A percentile compares a stretch with the other conserved stretches of the same genome.
phyloP scores from a whole-genome alignment of 2,888 invertebrate species.

The Incurvaria masculella region DNA sequence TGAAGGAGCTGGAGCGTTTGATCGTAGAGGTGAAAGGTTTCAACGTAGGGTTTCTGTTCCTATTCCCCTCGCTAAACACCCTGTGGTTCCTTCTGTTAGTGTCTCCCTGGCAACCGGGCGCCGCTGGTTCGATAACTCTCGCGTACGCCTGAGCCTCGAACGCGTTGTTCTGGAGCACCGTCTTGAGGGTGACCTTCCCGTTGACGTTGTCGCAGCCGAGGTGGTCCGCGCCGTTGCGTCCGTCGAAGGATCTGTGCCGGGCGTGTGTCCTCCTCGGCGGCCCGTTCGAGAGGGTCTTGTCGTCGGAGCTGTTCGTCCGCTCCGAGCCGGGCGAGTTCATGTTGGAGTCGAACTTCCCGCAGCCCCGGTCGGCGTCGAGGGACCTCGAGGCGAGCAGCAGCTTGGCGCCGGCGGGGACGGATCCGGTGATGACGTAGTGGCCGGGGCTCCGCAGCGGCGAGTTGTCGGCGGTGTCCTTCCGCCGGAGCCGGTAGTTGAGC shows the following conservation, averaged over 20 bases:
- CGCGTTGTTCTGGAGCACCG: conserved; percentile 45
- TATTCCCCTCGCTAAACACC: conserved; percentile 28
- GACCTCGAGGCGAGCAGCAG: conserved; percentile 40
- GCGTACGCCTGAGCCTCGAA: conserved; percentile 31
- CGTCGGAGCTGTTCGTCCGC: conserved; percentile 46
- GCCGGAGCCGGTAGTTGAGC: conserved; percentile 42
- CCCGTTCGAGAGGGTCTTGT: conserved; percentile 42
- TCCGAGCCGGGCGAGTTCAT: conserved; percentile 48
- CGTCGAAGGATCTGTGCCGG: conserved; percentile 53
- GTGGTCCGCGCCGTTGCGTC: conserved; percentile 34
- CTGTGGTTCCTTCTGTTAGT: conserved; percentile 27
- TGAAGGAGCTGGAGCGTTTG: conserved; percentile 66
- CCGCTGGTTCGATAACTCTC: conserved; percentile 36
- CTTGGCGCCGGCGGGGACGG: conserved; percentile 36
- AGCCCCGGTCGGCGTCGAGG: conserved; percentile 31
- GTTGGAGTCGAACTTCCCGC: conserved; percentile 30
- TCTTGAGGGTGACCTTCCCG: conserved; percentile 33
- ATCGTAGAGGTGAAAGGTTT: conserved; percentile 42
- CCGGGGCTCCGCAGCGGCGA: conserved; percentile 47
- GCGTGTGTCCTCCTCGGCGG: conserved; percentile 49
- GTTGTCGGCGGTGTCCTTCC: conserved; percentile 37
- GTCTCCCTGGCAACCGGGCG: conserved; percentile 37
- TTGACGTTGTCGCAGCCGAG: conserved; percentile 44
- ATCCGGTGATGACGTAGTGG: conserved; percentile 47
- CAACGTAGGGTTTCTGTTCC: conserved; percentile 23